A percentile compares a stretch with the other conserved stretches of the same genome.
Conservation (phyloP, 2,113 vertebrate species). For the Turnix velox region DNA sequence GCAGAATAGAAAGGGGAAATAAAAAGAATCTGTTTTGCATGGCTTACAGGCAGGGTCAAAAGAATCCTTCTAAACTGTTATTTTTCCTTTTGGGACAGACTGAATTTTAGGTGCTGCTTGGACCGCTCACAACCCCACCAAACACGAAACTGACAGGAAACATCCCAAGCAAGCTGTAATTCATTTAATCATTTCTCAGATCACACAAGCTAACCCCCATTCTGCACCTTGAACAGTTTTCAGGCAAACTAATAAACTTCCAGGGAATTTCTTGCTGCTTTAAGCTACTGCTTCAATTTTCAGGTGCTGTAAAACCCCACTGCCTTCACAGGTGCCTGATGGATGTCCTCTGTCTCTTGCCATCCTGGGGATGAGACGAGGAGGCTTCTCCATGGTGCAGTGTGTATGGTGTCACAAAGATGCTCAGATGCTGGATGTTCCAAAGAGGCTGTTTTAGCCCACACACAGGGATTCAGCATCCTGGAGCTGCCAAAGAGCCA, state of each 20-base stretch:
- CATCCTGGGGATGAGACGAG: background rate
- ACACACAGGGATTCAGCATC: background rate
- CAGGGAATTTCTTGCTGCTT: background rate
- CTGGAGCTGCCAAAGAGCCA: accelerated
- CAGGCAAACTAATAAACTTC: background rate
- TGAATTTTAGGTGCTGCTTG: background rate
- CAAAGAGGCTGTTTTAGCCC: background rate
- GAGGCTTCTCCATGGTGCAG: accelerated
- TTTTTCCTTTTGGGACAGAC: background rate
- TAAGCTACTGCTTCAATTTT: background rate
- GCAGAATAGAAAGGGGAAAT: background rate
- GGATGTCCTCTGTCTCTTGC: background rate
- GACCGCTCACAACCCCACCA: background rate
- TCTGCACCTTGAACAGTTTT: background rate
- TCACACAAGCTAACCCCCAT: background rate
- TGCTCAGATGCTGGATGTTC: background rate
- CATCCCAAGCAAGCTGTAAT: background rate
- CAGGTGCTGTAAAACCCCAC: background rate
- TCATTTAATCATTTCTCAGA: background rate
- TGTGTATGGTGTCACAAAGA: background rate
- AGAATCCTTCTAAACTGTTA: background rate
- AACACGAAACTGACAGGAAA: background rate
- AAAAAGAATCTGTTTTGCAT: background rate
- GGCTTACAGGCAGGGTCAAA: background rate
- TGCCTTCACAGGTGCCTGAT: background rate